phyloP scores from a whole-genome alignment of 1,140 invertebrate species.

The Maniola jurtina region DNA sequence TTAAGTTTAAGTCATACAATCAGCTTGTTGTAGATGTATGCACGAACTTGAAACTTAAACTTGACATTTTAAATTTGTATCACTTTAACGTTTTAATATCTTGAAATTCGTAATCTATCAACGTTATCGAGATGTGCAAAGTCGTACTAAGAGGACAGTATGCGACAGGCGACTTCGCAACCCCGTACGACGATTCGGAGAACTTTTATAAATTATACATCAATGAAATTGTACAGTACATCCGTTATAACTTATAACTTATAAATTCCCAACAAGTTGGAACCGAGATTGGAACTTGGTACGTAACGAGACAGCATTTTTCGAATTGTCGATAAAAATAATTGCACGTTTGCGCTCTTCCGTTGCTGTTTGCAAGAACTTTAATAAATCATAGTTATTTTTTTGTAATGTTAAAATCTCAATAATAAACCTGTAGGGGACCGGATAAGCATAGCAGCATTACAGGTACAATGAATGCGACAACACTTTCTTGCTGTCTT shows the following conservation, averaged over 20 bases:
- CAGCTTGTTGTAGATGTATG: too few species aligned
- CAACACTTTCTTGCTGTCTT: too few species aligned
- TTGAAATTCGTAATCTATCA: too few species aligned
- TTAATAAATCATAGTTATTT: neutral
- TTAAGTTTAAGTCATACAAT: too few species aligned
- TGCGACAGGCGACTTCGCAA: neutral
- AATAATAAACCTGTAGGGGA: too few species aligned
- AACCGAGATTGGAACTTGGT: neutral
- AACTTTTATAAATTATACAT: conserved; percentile 44
- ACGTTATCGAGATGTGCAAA: too few species aligned
- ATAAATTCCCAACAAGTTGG: neutral
- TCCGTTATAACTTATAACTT: conserved; percentile 14
- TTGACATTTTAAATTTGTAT: too few species aligned
- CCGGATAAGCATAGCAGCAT: too few species aligned
- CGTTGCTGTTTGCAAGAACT: neutral
- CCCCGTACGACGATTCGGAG: conserved; percentile 24
- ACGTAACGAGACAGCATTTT: neutral
- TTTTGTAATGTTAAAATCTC: neutral
- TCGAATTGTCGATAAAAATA: conserved; percentile 1
- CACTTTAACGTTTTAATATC: too few species aligned
- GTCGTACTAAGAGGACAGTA: too few species aligned
- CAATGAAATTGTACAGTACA: conserved; percentile 20
- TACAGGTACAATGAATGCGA: too few species aligned
- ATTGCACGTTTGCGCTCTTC: neutral
- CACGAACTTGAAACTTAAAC: too few species aligned